Evolutionary conservation across 2,113 vertebrate genomes (phyloP).

Genomic region (Tylochromis polylepis): DNA sequence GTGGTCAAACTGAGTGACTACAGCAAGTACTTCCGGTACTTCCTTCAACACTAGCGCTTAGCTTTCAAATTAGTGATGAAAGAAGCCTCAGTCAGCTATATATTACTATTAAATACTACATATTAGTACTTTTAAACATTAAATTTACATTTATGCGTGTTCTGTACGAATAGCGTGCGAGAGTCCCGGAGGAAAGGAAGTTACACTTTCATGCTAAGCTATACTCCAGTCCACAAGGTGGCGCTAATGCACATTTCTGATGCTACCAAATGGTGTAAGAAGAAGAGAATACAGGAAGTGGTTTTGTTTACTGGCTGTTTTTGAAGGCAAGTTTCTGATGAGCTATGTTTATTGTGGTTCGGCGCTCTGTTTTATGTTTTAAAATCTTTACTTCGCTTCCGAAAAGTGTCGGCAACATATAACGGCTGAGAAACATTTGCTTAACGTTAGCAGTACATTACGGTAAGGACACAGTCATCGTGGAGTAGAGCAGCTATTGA

Average conservation of each 20-base stretch:
- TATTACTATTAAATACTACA: not conserved
- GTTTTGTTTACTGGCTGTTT: not conserved
- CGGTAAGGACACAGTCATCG: not conserved
- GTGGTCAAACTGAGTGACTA: not conserved
- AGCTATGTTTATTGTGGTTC: not conserved
- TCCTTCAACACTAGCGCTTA: not conserved
- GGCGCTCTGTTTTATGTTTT: not conserved
- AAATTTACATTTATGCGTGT: not conserved
- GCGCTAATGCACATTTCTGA: not conserved
- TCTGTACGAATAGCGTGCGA: not conserved
- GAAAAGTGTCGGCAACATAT: accelerated
- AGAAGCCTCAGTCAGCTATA: not conserved
- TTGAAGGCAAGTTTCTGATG: not conserved
- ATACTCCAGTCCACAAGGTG: not conserved
- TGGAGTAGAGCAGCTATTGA: not conserved
- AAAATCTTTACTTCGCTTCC: accelerated
- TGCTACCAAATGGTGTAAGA: not conserved
- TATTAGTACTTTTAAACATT: not conserved
- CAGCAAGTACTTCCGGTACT: accelerated
- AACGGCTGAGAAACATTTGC: not conserved
- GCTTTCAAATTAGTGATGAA: not conserved
- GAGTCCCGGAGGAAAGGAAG: not conserved
- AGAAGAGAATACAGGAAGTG: not conserved
- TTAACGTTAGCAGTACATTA: not conserved
- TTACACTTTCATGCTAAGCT: accelerated